phyloP scores from a whole-genome alignment of 2,888 invertebrate genomes.

The Archips crataeganus region DNA sequence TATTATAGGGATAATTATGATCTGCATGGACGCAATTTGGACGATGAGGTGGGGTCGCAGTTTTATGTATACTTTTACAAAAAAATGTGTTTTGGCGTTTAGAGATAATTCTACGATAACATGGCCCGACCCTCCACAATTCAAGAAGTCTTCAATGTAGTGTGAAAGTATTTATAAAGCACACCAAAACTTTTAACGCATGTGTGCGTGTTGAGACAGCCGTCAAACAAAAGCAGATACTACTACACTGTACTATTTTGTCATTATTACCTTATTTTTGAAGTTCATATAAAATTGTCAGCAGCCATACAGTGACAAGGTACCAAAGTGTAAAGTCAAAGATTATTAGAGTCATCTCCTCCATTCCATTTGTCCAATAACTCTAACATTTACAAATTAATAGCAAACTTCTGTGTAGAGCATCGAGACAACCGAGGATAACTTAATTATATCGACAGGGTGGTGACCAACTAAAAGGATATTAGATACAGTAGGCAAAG shows the following conservation, averaged over 20 bases:
- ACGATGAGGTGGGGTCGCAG: slow-evolving; percentile 21
- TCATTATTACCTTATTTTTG: too few relatives aligned
- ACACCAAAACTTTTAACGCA: too few relatives aligned
- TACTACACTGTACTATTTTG: too few relatives aligned
- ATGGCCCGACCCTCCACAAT: too few relatives aligned
- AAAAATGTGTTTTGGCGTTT: too few relatives aligned
- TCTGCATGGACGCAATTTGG: slow-evolving; percentile 40
- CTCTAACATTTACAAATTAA: slow-evolving; percentile 29
- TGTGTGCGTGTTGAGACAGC: too few relatives aligned
- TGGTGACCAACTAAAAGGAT: slow-evolving; percentile 47
- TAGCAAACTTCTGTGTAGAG: slow-evolving; percentile 42
- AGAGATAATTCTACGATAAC: too few relatives aligned
- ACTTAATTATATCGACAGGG: slow-evolving; percentile 62
- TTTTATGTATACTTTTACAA: background rate
- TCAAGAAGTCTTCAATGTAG: too few relatives aligned
- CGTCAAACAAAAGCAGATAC: too few relatives aligned
- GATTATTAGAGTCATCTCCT: background rate
- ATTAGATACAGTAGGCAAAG: slow-evolving; percentile 11
- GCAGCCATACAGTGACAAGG: too few relatives aligned
- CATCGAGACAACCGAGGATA: slow-evolving; percentile 53
- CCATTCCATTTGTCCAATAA: slow-evolving; percentile 23
- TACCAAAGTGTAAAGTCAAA: background rate
- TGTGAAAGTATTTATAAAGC: too few relatives aligned
- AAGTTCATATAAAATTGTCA: too few relatives aligned
- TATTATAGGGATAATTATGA: slow-evolving; percentile 43